Conservation (phyloP, 2,113 vertebrate genomes). For the Podarcis cretensis region DNA sequence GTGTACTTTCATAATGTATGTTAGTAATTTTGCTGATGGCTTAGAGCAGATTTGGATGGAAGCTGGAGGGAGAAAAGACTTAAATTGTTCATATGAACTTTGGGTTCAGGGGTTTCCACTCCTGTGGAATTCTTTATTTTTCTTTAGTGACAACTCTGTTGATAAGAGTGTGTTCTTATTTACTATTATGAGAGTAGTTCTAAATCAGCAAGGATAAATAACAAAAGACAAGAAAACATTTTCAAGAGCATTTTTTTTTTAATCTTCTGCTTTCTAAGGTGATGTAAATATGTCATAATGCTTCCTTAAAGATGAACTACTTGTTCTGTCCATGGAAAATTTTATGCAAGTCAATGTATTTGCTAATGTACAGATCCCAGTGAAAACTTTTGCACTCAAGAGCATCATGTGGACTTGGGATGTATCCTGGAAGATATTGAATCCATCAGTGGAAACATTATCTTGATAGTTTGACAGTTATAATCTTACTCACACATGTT, state of each 20-base stretch:
- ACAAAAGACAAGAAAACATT: neutral
- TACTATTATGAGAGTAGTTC: neutral
- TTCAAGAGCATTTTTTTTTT: neutral
- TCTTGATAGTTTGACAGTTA: slow-evolving; percentile 63
- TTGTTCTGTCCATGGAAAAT: slow-evolving; percentile 25
- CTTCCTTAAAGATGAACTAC: slow-evolving; percentile 8
- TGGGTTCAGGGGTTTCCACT: neutral
- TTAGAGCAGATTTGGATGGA: neutral
- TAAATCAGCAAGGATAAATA: neutral
- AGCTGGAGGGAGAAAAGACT: neutral
- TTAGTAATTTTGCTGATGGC: neutral
- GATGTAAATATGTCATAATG: neutral
- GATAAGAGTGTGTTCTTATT: neutral
- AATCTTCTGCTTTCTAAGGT: neutral
- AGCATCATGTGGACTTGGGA: slow-evolving; percentile 69
- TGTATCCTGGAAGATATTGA: slow-evolving; percentile 67
- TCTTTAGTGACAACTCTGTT: neutral
- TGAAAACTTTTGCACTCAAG: slow-evolving; percentile 71
- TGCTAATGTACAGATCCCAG: slow-evolving; percentile 72
- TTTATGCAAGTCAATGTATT: slow-evolving; percentile 69
- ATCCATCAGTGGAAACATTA: slow-evolving; percentile 63
- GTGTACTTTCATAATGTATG: neutral
- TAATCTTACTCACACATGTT: slow-evolving; percentile 58
- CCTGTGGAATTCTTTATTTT: neutral
- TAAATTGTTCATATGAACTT: neutral